Percentiles rank a stretch among this genome's conserved stretches.
phyloP scores from a whole-genome alignment of 2,113 vertebrate genomes.

The Philantomba maxwellii region DNA sequence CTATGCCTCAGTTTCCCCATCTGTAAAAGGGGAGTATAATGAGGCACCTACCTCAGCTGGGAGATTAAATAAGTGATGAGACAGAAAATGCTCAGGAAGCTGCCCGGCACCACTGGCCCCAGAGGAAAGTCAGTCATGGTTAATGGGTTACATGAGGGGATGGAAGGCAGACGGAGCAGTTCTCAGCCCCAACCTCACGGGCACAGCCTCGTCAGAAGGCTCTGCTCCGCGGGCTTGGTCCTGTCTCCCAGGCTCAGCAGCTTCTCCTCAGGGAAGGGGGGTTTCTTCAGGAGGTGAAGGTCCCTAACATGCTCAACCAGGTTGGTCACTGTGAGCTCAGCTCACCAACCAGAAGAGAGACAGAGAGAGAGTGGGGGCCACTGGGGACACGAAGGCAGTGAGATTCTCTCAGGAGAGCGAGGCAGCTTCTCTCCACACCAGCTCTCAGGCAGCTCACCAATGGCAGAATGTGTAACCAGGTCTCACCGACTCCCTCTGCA shows the following conservation, averaged over 20 bases:
- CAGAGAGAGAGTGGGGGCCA: not conserved
- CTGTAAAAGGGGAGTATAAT: not conserved
- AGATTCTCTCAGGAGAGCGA: not conserved
- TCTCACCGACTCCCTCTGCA: not conserved
- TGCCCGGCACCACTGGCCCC: fast-evolving
- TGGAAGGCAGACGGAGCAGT: not conserved
- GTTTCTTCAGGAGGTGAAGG: not conserved
- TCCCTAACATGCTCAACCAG: not conserved
- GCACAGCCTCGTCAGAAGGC: not conserved
- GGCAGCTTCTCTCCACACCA: not conserved
- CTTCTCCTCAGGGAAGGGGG: not conserved
- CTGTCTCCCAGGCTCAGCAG: not conserved
- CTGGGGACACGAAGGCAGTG: not conserved
- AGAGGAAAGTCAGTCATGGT: not conserved
- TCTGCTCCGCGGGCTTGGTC: fast-evolving
- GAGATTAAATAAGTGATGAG: fast-evolving
- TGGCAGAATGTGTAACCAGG: not conserved
- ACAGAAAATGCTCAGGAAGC: not conserved
- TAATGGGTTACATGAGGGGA: fast-evolving
- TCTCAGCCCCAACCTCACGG: not conserved
- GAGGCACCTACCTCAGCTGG: not conserved
- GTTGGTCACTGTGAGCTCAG: not conserved
- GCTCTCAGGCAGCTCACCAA: not conserved
- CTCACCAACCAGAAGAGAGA: fast-evolving
- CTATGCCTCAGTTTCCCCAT: not conserved